These are phyloP conservation scores for Arctopsyche grandis DNA, from an alignment of 1,140 invertebrate genomes.

Conservation along the genomic window DNA sequence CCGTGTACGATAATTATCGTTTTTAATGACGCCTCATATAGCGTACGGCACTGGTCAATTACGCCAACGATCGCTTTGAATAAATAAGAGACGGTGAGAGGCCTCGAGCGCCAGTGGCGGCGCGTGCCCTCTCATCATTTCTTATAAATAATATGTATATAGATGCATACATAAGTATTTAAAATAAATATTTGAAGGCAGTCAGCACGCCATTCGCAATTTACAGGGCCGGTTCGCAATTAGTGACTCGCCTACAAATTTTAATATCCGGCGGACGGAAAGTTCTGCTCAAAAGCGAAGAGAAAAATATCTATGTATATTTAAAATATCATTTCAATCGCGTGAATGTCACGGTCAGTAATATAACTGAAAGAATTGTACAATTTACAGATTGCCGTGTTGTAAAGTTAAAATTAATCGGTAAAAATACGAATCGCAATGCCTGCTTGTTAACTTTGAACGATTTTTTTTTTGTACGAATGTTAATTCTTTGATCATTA, in stretches of 20 bases:
- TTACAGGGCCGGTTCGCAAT: conserved; percentile 23
- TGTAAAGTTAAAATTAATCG: conserved; percentile 11
- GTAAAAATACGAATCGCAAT: background rate
- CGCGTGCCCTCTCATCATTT: conserved; percentile 32
- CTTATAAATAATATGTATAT: background rate
- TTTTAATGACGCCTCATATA: conserved; percentile 5
- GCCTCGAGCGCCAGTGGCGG: conserved; percentile 21
- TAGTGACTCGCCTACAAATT: background rate
- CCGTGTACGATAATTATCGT: background rate
- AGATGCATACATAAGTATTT: background rate
- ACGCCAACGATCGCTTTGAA: conserved; percentile 6
- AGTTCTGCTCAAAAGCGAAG: too few species aligned
- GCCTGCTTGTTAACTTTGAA: too few species aligned
- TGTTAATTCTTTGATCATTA: too few species aligned
- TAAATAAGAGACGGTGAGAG: background rate
- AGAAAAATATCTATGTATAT: too few species aligned
- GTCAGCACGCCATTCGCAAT: conserved; percentile 31
- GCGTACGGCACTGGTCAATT: conserved; percentile 19
- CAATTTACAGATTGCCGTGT: background rate
- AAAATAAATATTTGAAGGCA: conserved; percentile 39
- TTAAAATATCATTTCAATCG: background rate
- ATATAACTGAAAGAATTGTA: background rate
- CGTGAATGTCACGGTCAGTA: conserved; percentile 14
- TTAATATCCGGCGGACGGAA: too few species aligned
- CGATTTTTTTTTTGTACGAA: too few species aligned